Evolutionary conservation across 2,888 invertebrate species (phyloP), one percentile per base, ranked within the genome.

Genomic region (Acleris holmiana): DNA sequence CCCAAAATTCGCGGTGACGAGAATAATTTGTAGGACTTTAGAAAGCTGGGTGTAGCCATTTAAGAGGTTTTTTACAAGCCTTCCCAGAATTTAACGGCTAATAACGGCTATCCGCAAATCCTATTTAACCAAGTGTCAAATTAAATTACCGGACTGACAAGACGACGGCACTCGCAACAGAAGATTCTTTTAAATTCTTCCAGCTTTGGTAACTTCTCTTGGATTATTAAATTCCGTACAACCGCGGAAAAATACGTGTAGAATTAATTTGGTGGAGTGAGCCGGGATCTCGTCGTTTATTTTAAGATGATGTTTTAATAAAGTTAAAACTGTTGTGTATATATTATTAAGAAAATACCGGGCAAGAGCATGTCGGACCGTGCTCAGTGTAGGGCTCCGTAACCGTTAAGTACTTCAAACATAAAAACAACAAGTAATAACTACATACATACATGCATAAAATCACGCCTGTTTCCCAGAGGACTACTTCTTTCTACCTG

Each of bases 111-210:
- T 35, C 63, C 63, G 23, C 51, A 8, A 63, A 51, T 49, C 40
- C 49, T 62, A 51, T 57, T 50, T 18, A 29, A 5, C 7, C 41
- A 21, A 19, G 59, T 60, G 59, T 60, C 19, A 25, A 29, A 60
- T 51, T 18, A 40, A 57, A 57, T 57, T 29, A 19, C n/a, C 23
- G 47, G 47, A 57, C 47, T 47, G 50, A 60, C 53, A 19, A 5
- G 19, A 29, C 59, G 29, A 19, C 51, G 51, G 51, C 59, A 51
- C 19, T 60, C 51, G 18, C 25, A 44, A 23, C 23, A 23, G 25
- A 18, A 19, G 44, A 60, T 60, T 19, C 50, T 59, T 59, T 51
- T 59, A 41, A 25, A 59, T 59, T 44, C 19, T 51, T 60, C 29
- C 44, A 23, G 44, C 51, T 44, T 59, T 60, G 44, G 25, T 19